A percentile compares a stretch with the other conserved stretches of the same genome.
phyloP scores from a whole-genome alignment of 2,113 vertebrate genomes.

The Silurus glanis region DNA sequence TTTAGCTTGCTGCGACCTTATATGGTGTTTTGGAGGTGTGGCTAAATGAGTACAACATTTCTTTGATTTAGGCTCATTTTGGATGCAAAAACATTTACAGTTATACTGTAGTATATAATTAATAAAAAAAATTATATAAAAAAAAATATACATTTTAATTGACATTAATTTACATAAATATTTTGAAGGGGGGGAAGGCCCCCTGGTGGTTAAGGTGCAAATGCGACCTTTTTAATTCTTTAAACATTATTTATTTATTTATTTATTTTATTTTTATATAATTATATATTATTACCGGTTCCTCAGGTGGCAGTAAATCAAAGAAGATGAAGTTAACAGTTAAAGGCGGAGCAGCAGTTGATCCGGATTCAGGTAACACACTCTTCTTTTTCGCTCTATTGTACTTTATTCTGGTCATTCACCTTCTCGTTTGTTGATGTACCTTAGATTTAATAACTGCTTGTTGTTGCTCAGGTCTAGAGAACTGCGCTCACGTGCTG shows the following conservation, averaged over 20 bases:
- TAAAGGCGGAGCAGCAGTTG: constrained; percentile 96
- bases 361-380: constrained; percentile 88
- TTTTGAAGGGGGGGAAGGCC: too few relatives aligned
- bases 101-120: background rate
- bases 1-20: background rate
- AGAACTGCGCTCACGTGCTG: constrained; percentile 91
- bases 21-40: background rate
- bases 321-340: constrained; percentile 98
- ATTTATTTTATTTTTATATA: background rate
- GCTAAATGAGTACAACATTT: background rate
- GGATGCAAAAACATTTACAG: background rate
- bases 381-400: background rate
- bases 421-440: background rate
- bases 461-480: constrained; percentile 76
- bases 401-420: background rate
- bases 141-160: background rate
- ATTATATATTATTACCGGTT: background rate
- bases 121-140: background rate
- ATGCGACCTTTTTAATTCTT: too few relatives aligned
- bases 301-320: constrained; percentile 83
- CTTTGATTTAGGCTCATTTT: background rate
- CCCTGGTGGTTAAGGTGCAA: too few relatives aligned
- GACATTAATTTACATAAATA: too few relatives aligned
- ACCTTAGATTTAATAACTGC: background rate
- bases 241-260: background rate